Evolutionary conservation across 2,797 vertebrate species (phyloP).

Genomic region (Anas bernieri): DNA sequence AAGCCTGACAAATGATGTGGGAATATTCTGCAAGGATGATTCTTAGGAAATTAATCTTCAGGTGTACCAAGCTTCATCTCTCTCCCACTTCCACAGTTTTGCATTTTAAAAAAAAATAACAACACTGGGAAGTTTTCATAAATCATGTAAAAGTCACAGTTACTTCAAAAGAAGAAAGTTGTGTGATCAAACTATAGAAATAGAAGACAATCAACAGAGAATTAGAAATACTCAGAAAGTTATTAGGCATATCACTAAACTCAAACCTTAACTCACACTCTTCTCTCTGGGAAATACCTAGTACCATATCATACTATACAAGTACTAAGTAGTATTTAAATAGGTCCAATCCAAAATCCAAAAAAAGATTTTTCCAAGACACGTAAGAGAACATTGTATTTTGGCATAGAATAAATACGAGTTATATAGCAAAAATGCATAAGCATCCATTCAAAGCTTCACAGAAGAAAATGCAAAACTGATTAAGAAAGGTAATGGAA

Average conservation of each 20-base stretch:
- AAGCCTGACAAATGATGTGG: neutral
- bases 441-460: conserved; percentile 54
- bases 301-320: neutral
- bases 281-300: neutral
- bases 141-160: neutral
- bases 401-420: neutral
- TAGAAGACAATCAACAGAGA: neutral
- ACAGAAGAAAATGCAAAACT: conserved; percentile 64
- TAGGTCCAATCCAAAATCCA: neutral
- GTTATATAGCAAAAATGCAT: conserved; percentile 36
- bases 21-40: neutral
- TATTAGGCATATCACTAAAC: neutral
- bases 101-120: neutral
- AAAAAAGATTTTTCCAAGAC: neutral
- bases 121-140: neutral
- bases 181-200: neutral
- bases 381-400: neutral
- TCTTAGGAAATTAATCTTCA: neutral
- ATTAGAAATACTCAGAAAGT: neutral
- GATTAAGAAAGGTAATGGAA: conserved; percentile 74
- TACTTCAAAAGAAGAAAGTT: neutral
- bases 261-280: neutral
- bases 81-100: neutral
- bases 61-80: neutral
- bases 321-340: neutral